These are phyloP conservation scores for Lepeophtheirus nordmannii DNA, from an alignment of 2,888 invertebrate genomes.

Conservation along the genomic window DNA sequence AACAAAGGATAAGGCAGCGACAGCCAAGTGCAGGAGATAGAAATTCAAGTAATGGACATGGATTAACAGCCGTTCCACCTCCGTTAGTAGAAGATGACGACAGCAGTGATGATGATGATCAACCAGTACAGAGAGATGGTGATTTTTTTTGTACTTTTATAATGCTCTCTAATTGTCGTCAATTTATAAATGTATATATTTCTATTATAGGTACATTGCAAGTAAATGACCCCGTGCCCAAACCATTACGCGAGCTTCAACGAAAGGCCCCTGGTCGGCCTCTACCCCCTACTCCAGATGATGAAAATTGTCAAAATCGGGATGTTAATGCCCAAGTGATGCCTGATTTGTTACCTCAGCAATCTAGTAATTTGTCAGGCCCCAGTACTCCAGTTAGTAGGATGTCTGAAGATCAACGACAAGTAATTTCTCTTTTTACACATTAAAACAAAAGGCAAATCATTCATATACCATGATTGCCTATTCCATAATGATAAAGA, in stretches of 20 bases:
- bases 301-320: slow-evolving; percentile 34
- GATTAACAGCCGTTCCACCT: background rate
- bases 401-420: slow-evolving; percentile 48
- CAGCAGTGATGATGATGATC: slow-evolving; percentile 23
- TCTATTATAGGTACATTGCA: slow-evolving; percentile 9
- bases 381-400: slow-evolving; percentile 38
- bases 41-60: background rate
- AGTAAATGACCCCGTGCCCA: slow-evolving; percentile 23
- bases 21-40: slow-evolving; percentile 11
- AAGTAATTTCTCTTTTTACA: slow-evolving; percentile 28
- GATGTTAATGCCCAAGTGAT: slow-evolving; percentile 9
- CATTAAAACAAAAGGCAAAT: no score
- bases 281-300: slow-evolving; percentile 84
- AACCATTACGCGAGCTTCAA: slow-evolving; percentile 24
- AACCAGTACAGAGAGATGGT: slow-evolving; percentile 25
- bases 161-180: background rate
- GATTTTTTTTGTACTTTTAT: background rate
- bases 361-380: background rate
- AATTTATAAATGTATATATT: background rate
- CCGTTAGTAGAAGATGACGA: slow-evolving; percentile 21
- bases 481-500: no score
- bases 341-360: slow-evolving; percentile 23
- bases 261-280: slow-evolving; percentile 44
- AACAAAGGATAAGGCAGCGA: slow-evolving; percentile 19
- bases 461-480: no score